These are phyloP conservation scores for Indicator indicator DNA, from an alignment of 2,113 vertebrate genomes.

Conservation along the genomic window DNA sequence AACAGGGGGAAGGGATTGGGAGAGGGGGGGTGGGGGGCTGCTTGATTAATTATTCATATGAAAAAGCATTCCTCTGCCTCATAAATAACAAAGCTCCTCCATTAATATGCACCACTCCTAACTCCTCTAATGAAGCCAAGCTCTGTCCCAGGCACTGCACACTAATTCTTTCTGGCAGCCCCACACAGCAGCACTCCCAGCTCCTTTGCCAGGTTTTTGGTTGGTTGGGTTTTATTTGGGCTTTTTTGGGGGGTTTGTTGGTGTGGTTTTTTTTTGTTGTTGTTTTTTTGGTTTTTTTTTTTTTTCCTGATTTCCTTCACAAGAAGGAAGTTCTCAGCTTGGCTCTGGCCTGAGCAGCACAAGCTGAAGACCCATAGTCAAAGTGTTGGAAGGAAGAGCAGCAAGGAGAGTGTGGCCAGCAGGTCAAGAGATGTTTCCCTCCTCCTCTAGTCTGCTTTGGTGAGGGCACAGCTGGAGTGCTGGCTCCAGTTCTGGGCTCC, in stretches of 20 bases:
- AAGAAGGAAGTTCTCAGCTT: neutral
- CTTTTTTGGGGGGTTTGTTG: too few species aligned
- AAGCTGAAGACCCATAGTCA: too few species aligned
- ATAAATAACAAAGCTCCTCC: constrained; percentile 39
- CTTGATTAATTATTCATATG: constrained; percentile 20
- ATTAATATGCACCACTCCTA: constrained; percentile 35
- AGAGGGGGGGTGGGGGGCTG: neutral
- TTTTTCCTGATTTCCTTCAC: neutral
- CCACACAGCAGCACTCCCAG: neutral
- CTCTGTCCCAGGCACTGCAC: neutral
- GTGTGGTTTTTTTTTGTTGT: too few species aligned
- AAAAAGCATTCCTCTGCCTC: constrained; percentile 15
- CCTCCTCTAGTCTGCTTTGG: too few species aligned
- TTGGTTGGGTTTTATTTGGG: too few species aligned
- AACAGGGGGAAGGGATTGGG: neutral
- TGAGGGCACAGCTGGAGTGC: too few species aligned
- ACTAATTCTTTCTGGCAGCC: constrained; percentile 10
- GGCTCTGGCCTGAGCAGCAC: neutral
- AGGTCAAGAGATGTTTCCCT: too few species aligned
- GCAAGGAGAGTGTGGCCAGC: too few species aligned
- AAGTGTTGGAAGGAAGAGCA: neutral
- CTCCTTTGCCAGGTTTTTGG: neutral
- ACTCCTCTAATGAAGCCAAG: neutral
- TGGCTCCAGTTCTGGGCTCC: too few species aligned
- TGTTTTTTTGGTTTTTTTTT: neutral